phyloP scores from a whole-genome alignment of 2,113 vertebrate species.

The Lasiurus cinereus region DNA sequence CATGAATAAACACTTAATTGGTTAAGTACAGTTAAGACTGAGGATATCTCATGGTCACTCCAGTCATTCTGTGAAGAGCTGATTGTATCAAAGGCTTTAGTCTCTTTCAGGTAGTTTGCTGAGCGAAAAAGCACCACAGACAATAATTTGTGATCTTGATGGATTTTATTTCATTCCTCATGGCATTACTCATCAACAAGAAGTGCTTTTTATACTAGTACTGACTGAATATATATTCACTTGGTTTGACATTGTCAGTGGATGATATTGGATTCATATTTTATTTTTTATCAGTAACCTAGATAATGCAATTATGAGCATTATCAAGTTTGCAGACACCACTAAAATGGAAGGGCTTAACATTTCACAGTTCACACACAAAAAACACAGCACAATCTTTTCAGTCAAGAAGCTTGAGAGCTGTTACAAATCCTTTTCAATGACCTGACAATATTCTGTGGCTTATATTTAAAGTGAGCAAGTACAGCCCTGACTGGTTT shows the following conservation, averaged over 20 bases:
- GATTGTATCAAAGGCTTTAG: neutral
- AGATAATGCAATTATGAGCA: constrained; percentile 60
- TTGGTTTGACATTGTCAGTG: neutral
- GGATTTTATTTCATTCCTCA: constrained; percentile 44
- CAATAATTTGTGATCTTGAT: neutral
- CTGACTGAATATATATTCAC: constrained; percentile 11
- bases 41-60: neutral
- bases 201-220: constrained; percentile 1
- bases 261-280: neutral
- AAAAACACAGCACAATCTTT: constrained; percentile 54
- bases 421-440: constrained; percentile 64
- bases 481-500: neutral
- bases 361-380: constrained; percentile 23
- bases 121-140: neutral
- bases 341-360: constrained; percentile 57
- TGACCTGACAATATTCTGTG: constrained; percentile 7
- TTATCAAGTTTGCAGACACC: constrained; percentile 60
- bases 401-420: constrained; percentile 57
- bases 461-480: constrained; percentile 49
- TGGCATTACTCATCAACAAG: neutral
- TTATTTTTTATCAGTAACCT: constrained; percentile 36
- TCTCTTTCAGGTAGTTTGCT: neutral
- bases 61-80: neutral
- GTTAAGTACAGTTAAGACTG: neutral
- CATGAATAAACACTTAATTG: neutral